Evolutionary conservation across 1,140 invertebrate genomes (phyloP).

Genomic region (Drosophila sp.): DNA sequence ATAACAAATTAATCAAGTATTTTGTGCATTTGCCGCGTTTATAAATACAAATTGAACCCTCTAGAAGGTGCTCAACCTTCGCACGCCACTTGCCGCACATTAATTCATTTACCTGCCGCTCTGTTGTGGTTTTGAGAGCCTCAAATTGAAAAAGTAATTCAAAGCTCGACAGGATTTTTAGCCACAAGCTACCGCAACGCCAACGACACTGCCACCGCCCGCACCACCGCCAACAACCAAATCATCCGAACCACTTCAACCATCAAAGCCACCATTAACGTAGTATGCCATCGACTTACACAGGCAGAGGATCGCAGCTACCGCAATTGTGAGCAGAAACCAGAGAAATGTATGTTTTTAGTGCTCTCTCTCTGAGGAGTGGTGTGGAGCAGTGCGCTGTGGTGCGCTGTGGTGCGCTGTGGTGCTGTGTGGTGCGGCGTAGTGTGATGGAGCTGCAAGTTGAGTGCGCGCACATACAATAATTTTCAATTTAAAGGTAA

Average conservation of each 20-base stretch:
- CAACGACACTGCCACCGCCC: not conserved
- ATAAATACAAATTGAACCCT: constrained; percentile 47
- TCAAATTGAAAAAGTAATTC: constrained; percentile 81
- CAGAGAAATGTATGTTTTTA: constrained; percentile 78
- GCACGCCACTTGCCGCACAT: constrained; percentile 50
- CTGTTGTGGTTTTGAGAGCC: constrained; percentile 47
- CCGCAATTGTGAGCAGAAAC: constrained; percentile 73
- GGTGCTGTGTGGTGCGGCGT: constrained; percentile 5
- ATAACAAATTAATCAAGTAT: constrained; percentile 13
- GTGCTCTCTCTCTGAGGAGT: constrained; percentile 6
- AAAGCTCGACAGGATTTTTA: constrained; percentile 51
- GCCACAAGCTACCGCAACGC: constrained; percentile 38
- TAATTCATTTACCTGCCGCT: constrained; percentile 77
- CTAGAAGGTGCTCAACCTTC: constrained; percentile 25
- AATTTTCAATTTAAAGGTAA: constrained; percentile 83
- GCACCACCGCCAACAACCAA: not conserved
- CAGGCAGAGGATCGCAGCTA: constrained; percentile 22
- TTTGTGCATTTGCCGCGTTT: constrained; percentile 10
- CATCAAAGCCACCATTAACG: not conserved
- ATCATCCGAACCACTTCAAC: not conserved
- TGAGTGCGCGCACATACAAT: constrained; percentile 80
- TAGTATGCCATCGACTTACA: constrained; percentile 30
- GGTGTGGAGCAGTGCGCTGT: constrained; percentile 12
- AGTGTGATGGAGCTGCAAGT: constrained; percentile 58
- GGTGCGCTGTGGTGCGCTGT: not conserved